Evolutionary conservation across 2,888 invertebrate genomes (phyloP), one percentile per base, ranked within the genome.

Genomic region (Temnothorax unifasciatus): DNA sequence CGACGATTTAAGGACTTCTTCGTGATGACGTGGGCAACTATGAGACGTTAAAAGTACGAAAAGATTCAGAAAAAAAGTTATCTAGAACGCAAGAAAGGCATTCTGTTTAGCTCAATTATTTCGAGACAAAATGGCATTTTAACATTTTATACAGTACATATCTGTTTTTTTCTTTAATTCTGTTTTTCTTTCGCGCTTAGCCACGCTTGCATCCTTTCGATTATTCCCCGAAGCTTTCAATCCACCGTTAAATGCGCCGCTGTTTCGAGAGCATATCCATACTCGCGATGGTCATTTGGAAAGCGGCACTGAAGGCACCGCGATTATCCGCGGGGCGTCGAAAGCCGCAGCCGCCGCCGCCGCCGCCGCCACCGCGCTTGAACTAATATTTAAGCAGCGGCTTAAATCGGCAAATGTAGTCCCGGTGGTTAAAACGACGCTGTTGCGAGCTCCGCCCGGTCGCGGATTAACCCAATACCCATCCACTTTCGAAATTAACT

Each of bases 351-450:
- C 29, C 44, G 59, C 69, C 71, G 52, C 50, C 25, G 76, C 47
- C 21, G 61, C 74, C 38, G 50, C 79, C 64, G 61, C 74, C 38
- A 34, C 79, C 64, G 64, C 57, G 85, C 86, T 88, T 76, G 81
- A 88, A 88, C 87, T 86, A 88, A 88, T 87, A 88, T 88, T 88
- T 88, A 85, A 88, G 83, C 85, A 83, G 85, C 79, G 79, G 87
- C 84, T 88, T 84, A 84, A 88, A 87, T 87, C 87, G 85, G 75
- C 87, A 82, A 86, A 88, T 87, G 87, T 84, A 87, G 83, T 87
- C 77, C 81, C 83, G 83, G 41, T 50, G 66, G 87, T 85, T 87
- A 81, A 85, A 85, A 85, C 63, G 83, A 63, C 73, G 52, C 41
- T 66, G 54, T 76, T 85, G 85, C 82, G 84, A 87, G 82, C 68